Percentiles rank a stretch among this genome's conserved stretches.
Evolutionary conservation across 2,888 invertebrate genomes (phyloP).

Genomic region (Dynastes hyllus): DNA sequence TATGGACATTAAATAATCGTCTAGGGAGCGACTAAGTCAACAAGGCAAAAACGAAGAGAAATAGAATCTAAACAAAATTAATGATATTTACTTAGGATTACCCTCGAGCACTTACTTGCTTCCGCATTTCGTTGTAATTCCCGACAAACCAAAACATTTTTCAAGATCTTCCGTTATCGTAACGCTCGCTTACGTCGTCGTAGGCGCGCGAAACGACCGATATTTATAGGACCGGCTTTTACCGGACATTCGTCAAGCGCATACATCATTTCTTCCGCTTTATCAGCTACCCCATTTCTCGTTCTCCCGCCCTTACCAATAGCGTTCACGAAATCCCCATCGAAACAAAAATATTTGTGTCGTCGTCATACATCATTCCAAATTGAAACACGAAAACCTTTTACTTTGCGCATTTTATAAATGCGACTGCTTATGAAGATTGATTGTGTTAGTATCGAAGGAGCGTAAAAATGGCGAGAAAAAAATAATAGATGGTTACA

Average conservation of each 20-base stretch:
- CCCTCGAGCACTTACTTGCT: constrained; percentile 24
- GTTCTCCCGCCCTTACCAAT: neutral
- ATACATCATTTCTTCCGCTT: constrained; percentile 43
- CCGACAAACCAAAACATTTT: constrained; percentile 41
- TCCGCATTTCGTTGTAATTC: constrained; percentile 20
- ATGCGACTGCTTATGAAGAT: constrained; percentile 53
- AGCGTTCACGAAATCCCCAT: constrained; percentile 11
- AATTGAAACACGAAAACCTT: constrained; percentile 53
- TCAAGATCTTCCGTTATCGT: constrained; percentile 42
- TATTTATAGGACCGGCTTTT: constrained; percentile 44
- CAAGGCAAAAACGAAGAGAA: neutral
- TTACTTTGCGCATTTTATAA: constrained; percentile 48
- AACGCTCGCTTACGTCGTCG: constrained; percentile 22
- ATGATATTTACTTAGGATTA: constrained; percentile 44
- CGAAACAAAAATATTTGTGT: constrained; percentile 48
- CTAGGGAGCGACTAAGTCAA: neutral
- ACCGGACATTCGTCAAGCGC: constrained; percentile 40
- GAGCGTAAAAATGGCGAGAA: constrained; percentile 33
- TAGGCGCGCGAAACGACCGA: constrained; percentile 39
- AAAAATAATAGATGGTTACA: constrained; percentile 8
- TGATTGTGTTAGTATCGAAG: constrained; percentile 43
- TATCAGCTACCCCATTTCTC: constrained; percentile 27
- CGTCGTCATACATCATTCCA: constrained; percentile 49
- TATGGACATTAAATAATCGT: neutral
- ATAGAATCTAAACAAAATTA: constrained; percentile 39